A percentile compares a stretch with the other conserved stretches of the same genome.
Conservation (phyloP, 2,113 vertebrate genomes). For the Potamarius usumacintae region DNA sequence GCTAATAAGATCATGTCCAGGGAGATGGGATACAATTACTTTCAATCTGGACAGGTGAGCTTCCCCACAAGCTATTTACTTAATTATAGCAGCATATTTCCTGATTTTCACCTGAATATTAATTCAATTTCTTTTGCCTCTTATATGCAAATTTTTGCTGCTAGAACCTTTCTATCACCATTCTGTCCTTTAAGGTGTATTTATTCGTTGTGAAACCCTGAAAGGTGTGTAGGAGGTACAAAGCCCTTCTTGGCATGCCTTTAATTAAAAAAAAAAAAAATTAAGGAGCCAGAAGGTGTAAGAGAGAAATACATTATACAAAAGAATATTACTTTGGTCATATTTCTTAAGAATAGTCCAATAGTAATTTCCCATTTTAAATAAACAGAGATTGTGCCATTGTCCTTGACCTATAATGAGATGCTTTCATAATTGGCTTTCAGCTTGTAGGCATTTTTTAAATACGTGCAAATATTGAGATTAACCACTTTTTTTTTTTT, state of each 20-base stretch:
- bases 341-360: neutral
- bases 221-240: neutral
- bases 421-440: slow-evolving; percentile 7
- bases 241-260: neutral
- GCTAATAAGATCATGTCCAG: slow-evolving; percentile 93
- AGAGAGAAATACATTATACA: neutral
- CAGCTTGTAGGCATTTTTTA: neutral
- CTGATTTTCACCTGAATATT: neutral
- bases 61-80: slow-evolving; percentile 30
- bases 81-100: slow-evolving; percentile 28
- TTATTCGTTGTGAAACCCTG: neutral
- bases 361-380: neutral
- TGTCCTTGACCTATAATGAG: neutral
- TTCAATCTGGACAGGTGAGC: slow-evolving; percentile 88
- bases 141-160: neutral
- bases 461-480: neutral
- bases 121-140: neutral
- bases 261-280: neutral
- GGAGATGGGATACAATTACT: slow-evolving; percentile 93
- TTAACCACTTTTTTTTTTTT: slow-evolving; percentile 35
- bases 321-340: neutral
- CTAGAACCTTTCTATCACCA: neutral
- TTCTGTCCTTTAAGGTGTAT: neutral
- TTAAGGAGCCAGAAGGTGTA: neutral
- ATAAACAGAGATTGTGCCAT: neutral